Base-by-base conservation (phyloP, 2,888 invertebrate species). In the Erebia palarica region DNA sequence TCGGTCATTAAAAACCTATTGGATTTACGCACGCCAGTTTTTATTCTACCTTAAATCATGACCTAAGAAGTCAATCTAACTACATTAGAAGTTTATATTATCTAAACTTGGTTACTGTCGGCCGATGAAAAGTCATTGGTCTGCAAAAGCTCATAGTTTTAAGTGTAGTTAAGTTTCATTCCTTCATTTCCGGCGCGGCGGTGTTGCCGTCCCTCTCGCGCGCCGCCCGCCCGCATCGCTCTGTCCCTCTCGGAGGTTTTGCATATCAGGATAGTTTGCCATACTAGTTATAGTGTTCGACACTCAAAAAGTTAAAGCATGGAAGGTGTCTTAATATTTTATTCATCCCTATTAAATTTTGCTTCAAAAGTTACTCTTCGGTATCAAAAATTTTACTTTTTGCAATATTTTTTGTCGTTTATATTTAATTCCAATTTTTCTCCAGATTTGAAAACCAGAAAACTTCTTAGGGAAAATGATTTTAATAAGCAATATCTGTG, bases 231-330 rank as follows among this genome's bases (percentile, higher is more conserved):
- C 47, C 73, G 69, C 77, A 76, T 82, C 80, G 80, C 82, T 73
- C 76, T 73, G 64, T 75, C 75, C 72, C 75, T 69, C 71, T 74
- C 71, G 74, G 75, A 75, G 76, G 73, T 77, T 47, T 63, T 86
- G 89, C 90, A 91, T 91, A 91, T 91, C 91, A 91, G 80, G 84
- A 86, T 87, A 83, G 87, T 90, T 90, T 91, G 92, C 91, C 92
- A 92, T 92, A 91, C 89, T 92, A 92, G 91, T 80, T 49, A 83
- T 89, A 89, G 84, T 80, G 77, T 80, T 79, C 80, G 76, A 80
- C 77, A 14, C 16, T 49, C 49, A 9, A 14, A 27, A 18, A 14
- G 11, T 18, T 47, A 49, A 63, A 63, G 63, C 63, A 63, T 49
- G 13, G 47, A 18, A 27, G 14, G 55, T 10, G 55, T 53, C n/a